Evolutionary conservation across 1,140 invertebrate genomes (phyloP), one percentile per base, ranked within the genome.

Genomic region (Bombus terrestris): DNA sequence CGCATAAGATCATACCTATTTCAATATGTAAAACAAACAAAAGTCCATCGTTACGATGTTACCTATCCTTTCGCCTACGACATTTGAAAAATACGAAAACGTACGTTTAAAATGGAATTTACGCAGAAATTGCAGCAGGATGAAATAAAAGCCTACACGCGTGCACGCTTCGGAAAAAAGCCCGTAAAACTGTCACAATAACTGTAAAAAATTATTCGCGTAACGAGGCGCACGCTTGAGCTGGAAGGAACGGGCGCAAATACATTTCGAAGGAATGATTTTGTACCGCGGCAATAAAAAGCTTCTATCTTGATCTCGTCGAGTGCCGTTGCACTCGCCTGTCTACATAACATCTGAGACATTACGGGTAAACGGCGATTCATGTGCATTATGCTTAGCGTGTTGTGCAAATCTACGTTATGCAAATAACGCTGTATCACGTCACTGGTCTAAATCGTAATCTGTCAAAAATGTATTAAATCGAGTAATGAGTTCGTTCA

Each of bases 321-420:
- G 69, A 43, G 41, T 66, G 28, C 6, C 47, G 18, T 79, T 68
- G 62, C 66, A 32, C 47, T 62, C 25, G 25, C 13, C 9, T 32
- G 75, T 86, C 82, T 88, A 62, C 85, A 86, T 86, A 88, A 86
- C 69, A 37, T 78, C 73, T 75, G 25, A 82, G 62, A 83, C 37
- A 62, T 81, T 86, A 66, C 35, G 47, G 39, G 83, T 74, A 88
- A 86, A 79, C 69, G 59, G 22, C 39, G 28, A 59, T 86, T 35
- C 39, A 59, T 72, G 15, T 72, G 83, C 32, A 74, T 78, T 79
- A 88, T 41, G 47, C 47, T 37, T 74, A 47, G 39, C 41, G 32
- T 57, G 37, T 83, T 83, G 79, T 86, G 85, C 85, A 88, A 88
- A 82, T 82, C 64, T 32, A 39, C n/a, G 53, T 39, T 68, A 32